phyloP scores from a whole-genome alignment of 2,888 invertebrate genomes.

The Drosophila histrio region DNA sequence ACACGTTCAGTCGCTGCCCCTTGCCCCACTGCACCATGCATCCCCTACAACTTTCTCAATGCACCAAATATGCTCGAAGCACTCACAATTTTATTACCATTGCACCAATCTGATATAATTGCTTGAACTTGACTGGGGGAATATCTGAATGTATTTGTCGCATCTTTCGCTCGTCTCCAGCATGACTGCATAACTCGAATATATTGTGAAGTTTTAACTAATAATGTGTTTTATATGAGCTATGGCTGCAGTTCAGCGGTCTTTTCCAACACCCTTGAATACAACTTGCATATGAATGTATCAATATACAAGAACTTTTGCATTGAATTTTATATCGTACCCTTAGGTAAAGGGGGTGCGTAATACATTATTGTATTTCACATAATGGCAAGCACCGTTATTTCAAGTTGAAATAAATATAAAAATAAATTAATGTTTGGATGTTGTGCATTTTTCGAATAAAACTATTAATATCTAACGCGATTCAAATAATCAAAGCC shows the following conservation, averaged over 20 bases:
- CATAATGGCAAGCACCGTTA: too few relatives aligned
- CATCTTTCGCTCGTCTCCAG: slow-evolving; percentile 32
- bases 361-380: too few relatives aligned
- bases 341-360: background rate
- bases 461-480: too few relatives aligned
- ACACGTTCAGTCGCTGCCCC: slow-evolving; percentile 7
- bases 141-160: slow-evolving; percentile 15
- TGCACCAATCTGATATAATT: slow-evolving; percentile 28
- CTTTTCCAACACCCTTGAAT: background rate
- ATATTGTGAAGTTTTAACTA: background rate
- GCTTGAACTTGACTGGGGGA: slow-evolving; percentile 21
- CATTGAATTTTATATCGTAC: background rate
- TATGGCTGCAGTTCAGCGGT: background rate
- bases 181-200: slow-evolving; percentile 35
- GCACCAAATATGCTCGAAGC: slow-evolving; percentile 44
- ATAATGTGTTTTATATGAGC: background rate
- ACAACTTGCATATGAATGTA: background rate
- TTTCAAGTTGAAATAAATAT: too few relatives aligned
- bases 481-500: too few relatives aligned
- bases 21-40: slow-evolving; percentile 6
- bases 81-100: slow-evolving; percentile 22
- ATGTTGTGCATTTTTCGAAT: too few relatives aligned
- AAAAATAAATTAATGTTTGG: too few relatives aligned
- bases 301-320: background rate
- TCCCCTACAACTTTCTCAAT: slow-evolving; percentile 17